Evolutionary conservation across 2,797 vertebrate genomes (phyloP), one percentile per base, ranked within the genome.

Genomic region (Orientallactaga sibirica): DNA sequence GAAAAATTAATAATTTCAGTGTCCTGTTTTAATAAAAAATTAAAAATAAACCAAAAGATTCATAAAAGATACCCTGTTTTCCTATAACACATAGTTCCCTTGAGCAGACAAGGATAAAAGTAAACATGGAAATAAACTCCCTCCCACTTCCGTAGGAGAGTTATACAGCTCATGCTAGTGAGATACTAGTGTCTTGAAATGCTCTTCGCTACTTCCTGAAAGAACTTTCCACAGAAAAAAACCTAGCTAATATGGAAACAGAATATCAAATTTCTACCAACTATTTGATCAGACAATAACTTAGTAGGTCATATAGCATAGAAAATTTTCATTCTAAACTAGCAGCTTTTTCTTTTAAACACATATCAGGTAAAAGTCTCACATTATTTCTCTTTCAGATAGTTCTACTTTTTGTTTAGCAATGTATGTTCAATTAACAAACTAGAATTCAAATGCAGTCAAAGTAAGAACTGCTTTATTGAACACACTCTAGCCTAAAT

Each of bases 261-360:
- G 86, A 90, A 94, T 68, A 80, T 83, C 58, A 89, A 88, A 89
- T 91, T 96, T 88, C 91, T 93, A 73, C 9, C 55, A 91, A 64
- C 27, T 43, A 92, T 70, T 19, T 74, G 25, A 82, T 71, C 48
- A 81, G 94, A 88, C 27, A 82, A 10, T 81, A 48, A 85, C 68
- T 86, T 81, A 91, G 66, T 43, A 85, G 9, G 52, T 79, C 91
- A 83, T 37, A 92, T 71, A 67, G 15, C 64, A 88, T 67, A 71
- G 89, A 88, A 37, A 88, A 24, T 8, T 52, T 92, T 84, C 61
- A 68, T 43, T 25, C 43, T 89, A 77, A 95, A 88, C 77, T 77
- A 88, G 76, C 93, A 58, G 70, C 8, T 52, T 85, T 81, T 92
- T 83, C 66, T 91, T 96, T 84, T 86, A 55, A 73, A 79, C 29